phyloP scores from a whole-genome alignment of 1,140 invertebrate species.

The Bombus waltoni region DNA sequence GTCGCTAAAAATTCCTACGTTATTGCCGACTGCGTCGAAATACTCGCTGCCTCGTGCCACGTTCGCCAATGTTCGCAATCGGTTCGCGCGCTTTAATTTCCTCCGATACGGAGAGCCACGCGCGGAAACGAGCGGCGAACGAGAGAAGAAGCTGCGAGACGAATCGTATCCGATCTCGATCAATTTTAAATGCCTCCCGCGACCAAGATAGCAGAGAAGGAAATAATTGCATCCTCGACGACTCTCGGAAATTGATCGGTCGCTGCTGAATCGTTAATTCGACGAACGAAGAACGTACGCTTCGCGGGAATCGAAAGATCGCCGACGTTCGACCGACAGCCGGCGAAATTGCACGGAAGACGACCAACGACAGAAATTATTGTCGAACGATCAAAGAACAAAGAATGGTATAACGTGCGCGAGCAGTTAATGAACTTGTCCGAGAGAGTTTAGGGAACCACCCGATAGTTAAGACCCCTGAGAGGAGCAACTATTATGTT shows the following conservation, averaged over 20 bases:
- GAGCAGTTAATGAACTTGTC: slow-evolving; percentile 65
- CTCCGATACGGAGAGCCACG: not conserved
- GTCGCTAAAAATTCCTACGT: not conserved
- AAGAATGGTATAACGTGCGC: slow-evolving; percentile 48
- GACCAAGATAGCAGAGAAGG: not conserved
- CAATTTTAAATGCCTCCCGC: not conserved
- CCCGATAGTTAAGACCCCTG: slow-evolving; percentile 69
- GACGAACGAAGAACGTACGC: not conserved
- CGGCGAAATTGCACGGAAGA: not conserved
- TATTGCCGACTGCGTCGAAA: not conserved
- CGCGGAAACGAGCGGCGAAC: not conserved
- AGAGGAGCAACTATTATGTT: slow-evolving; percentile 69
- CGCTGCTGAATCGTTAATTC: not conserved
- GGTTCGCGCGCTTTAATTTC: not conserved
- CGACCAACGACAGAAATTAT: not conserved
- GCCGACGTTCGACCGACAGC: not conserved
- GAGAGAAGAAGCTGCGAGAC: not conserved
- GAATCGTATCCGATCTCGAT: not conserved
- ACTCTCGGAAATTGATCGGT: not conserved
- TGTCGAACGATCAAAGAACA: slow-evolving; percentile 12
- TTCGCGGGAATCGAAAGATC: not conserved
- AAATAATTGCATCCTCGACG: not conserved
- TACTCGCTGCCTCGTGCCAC: no score
- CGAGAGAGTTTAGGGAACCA: slow-evolving; percentile 57
- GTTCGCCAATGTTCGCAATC: not conserved